These are phyloP conservation scores for Datnioides undecimradiatus DNA, from an alignment of 2,113 vertebrate species.

Conservation along the genomic window DNA sequence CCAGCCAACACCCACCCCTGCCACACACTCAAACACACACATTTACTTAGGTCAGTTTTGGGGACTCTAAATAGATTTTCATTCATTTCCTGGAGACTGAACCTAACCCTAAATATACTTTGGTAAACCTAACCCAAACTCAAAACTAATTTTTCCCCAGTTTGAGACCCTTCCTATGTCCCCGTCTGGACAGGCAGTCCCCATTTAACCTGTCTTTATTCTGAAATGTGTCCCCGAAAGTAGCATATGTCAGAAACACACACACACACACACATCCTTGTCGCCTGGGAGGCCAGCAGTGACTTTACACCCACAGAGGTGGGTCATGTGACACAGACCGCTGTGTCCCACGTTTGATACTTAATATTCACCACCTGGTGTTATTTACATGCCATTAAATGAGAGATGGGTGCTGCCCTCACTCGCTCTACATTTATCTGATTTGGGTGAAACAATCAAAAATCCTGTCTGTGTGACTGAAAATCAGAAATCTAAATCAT, in stretches of 20 bases:
- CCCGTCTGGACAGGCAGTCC: too few relatives aligned
- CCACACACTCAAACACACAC: conserved; percentile 27
- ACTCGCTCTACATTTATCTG: conserved; percentile 32
- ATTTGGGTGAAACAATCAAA: conserved; percentile 44
- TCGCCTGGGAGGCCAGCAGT: conserved; percentile 63
- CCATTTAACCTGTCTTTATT: too few relatives aligned
- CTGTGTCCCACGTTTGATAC: conserved; percentile 77
- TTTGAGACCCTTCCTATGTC: too few relatives aligned
- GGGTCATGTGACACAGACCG: conserved; percentile 74
- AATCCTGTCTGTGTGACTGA: not conserved
- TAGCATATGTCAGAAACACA: too few relatives aligned
- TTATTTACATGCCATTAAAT: conserved; percentile 83
- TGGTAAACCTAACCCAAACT: too few relatives aligned
- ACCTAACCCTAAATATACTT: too few relatives aligned
- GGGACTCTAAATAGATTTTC: too few relatives aligned
- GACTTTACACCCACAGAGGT: conserved; percentile 75
- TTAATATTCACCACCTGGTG: conserved; percentile 84
- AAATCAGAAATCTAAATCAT: not conserved
- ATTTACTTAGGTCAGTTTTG: too few relatives aligned
- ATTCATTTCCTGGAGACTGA: too few relatives aligned
- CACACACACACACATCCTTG: conserved; percentile 46
- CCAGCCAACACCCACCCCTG: not conserved
- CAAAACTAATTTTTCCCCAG: too few relatives aligned
- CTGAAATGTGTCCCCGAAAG: too few relatives aligned
- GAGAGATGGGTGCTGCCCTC: conserved; percentile 55